A percentile compares a stretch with the other conserved stretches of the same genome.
Conservation (phyloP, 2,797 vertebrate species). For the Columba guinea region DNA sequence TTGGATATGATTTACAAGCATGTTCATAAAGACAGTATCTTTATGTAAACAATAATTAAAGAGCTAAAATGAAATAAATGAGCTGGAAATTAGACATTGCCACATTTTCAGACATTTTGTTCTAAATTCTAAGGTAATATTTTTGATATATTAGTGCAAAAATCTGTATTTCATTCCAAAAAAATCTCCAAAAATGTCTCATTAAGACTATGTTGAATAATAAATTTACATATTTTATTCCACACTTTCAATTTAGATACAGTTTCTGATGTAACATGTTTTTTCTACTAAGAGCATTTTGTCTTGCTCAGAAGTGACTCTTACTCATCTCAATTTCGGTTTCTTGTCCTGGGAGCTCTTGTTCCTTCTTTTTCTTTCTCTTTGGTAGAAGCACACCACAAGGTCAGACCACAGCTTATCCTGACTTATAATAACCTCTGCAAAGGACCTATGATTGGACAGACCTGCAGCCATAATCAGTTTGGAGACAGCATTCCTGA, state of each 20-base stretch:
- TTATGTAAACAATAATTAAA: background rate
- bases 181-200: background rate
- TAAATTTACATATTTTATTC: background rate
- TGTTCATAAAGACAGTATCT: background rate
- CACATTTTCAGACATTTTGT: background rate
- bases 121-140: background rate
- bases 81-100: background rate
- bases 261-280: background rate
- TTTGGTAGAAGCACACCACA: background rate
- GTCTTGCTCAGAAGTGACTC: background rate
- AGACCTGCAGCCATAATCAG: background rate
- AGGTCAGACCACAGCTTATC: background rate
- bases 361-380: background rate
- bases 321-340: background rate
- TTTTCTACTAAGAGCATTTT: background rate
- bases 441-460: background rate
- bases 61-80: background rate
- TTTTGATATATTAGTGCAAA: background rate
- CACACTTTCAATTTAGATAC: background rate
- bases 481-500: background rate
- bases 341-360: background rate
- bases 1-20: background rate
- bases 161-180: background rate
- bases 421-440: background rate
- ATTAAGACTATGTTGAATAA: background rate